Conservation (phyloP, 2,797 vertebrate species). For the Lutjanus argentimaculatus region DNA sequence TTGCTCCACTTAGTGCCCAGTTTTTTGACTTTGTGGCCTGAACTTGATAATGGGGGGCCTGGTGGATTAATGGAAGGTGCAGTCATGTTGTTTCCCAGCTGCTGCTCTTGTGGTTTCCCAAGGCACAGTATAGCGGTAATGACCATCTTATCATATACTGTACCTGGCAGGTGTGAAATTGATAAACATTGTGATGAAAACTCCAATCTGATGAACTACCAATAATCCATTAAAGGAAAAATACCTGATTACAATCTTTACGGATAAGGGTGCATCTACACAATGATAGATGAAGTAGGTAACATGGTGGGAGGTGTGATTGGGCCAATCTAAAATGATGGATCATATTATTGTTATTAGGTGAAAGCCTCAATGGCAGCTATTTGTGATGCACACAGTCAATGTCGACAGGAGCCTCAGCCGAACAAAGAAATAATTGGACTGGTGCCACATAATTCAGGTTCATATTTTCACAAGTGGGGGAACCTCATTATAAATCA, state of each 20-base stretch:
- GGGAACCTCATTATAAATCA: slow-evolving; percentile 93
- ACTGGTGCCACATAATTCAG: slow-evolving; percentile 87
- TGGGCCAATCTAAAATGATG: slow-evolving; percentile 85
- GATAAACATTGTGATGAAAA: slow-evolving; percentile 45
- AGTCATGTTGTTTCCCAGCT: slow-evolving; percentile 48
- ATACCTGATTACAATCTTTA: slow-evolving; percentile 58
- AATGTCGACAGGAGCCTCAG: slow-evolving; percentile 77
- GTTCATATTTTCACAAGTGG: slow-evolving; percentile 88
- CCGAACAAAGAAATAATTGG: slow-evolving; percentile 88
- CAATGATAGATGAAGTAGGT: slow-evolving; percentile 69
- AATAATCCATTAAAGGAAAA: slow-evolving; percentile 65
- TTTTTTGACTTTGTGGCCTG: slow-evolving; percentile 88
- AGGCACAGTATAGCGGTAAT: slow-evolving; percentile 22
- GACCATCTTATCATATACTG: slow-evolving; percentile 21
- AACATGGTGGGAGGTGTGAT: slow-evolving; percentile 72
- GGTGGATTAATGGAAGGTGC: slow-evolving; percentile 78
- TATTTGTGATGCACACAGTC: slow-evolving; percentile 84
- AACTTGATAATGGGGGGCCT: slow-evolving; percentile 80
- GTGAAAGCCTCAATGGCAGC: slow-evolving; percentile 84
- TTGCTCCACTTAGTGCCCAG: slow-evolving; percentile 84
- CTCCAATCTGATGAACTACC: slow-evolving; percentile 58
- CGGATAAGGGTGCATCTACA: slow-evolving; percentile 52
- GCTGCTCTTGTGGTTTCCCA: slow-evolving; percentile 52
- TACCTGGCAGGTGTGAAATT: slow-evolving; percentile 48
- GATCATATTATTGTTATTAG: slow-evolving; percentile 89